These are phyloP conservation scores for Heliornis fulica DNA, from an alignment of 2,113 vertebrate species.

Conservation along the genomic window DNA sequence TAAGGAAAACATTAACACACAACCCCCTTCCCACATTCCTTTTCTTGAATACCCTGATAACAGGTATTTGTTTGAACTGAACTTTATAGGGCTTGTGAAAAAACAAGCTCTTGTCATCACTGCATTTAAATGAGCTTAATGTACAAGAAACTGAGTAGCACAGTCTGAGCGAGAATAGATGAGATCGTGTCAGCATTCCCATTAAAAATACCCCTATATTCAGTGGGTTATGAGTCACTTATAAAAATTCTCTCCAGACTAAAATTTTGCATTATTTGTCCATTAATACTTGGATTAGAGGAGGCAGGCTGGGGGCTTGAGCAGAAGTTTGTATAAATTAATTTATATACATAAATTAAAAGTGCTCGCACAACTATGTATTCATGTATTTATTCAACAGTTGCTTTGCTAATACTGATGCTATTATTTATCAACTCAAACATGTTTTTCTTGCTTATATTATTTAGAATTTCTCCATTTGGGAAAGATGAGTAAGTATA, in stretches of 20 bases:
- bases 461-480: not conserved
- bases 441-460: not conserved
- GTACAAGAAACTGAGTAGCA: not conserved
- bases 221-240: not conserved
- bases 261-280: constrained; percentile 6
- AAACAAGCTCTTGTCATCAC: constrained; percentile 39
- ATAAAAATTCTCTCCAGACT: not conserved
- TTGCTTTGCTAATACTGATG: not conserved
- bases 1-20: constrained; percentile 35
- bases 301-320: not conserved
- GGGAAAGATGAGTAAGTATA: not conserved
- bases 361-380: not conserved
- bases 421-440: not conserved
- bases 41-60: constrained; percentile 3
- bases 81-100: constrained; percentile 39
- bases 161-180: not conserved
- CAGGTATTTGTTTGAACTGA: constrained; percentile 31
- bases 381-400: not conserved
- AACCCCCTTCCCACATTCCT: not conserved
- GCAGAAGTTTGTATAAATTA: not conserved
- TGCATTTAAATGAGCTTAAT: constrained; percentile 22
- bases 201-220: constrained; percentile 19
- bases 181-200: not conserved
- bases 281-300: not conserved
- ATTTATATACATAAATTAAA: not conserved